Percentiles rank a stretch among this genome's conserved stretches.
Evolutionary conservation across 2,113 vertebrate species (phyloP).

Genomic region (Plestiodon gilberti): DNA sequence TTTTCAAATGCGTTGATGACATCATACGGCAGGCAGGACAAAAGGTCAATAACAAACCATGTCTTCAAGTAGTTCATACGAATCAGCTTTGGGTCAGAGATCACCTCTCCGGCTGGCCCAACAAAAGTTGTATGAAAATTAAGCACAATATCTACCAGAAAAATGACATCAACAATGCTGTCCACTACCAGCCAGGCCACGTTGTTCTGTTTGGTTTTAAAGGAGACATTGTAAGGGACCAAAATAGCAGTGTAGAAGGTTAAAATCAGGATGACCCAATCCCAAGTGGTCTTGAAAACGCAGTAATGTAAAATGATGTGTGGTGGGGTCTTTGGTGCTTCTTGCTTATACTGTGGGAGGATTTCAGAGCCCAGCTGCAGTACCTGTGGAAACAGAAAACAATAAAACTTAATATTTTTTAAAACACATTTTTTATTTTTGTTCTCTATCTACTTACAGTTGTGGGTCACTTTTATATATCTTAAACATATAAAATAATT

Average conservation of each 20-base stretch:
- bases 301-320: conserved; percentile 98
- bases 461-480: neutral
- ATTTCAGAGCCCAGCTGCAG: conserved; percentile 96
- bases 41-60: conserved; percentile 97
- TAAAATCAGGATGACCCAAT: conserved; percentile 98
- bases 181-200: conserved; percentile 97
- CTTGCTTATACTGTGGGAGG: conserved; percentile 96
- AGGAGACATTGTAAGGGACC: conserved; percentile 98
- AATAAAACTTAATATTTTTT: conserved; percentile 22
- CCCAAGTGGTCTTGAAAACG: conserved; percentile 98
- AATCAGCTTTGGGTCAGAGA: conserved; percentile 96
- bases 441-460: conserved; percentile 15
- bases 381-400: conserved; percentile 80
- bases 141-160: conserved; percentile 95
- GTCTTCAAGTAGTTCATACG: conserved; percentile 99
- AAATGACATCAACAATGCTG: conserved; percentile 97
- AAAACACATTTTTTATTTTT: conserved; percentile 23
- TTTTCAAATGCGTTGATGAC: conserved; percentile 99
- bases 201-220: conserved; percentile 98
- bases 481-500: neutral
- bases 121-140: conserved; percentile 99
- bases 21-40: conserved; percentile 95
- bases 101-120: conserved; percentile 94
- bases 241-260: conserved; percentile 98
- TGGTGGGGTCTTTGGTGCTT: conserved; percentile 95